phyloP scores from a whole-genome alignment of 1,140 invertebrate genomes.

The Drosophila busckii region DNA sequence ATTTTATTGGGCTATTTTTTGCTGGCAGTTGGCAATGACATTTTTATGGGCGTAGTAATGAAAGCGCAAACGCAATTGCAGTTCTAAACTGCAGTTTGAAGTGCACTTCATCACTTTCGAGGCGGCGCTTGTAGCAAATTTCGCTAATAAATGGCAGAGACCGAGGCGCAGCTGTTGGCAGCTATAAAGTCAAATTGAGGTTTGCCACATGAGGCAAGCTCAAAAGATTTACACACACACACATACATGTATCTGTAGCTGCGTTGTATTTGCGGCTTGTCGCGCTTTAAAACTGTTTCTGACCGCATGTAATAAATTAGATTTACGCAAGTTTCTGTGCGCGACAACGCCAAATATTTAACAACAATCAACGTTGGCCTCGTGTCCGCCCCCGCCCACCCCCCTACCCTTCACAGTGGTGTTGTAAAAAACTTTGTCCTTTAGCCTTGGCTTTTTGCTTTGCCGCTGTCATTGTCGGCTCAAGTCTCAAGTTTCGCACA shows the following conservation, averaged over 20 bases:
- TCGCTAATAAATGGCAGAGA: constrained; percentile 51
- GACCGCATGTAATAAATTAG: constrained; percentile 67
- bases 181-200: constrained; percentile 53
- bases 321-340: constrained; percentile 58
- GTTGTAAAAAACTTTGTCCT: constrained; percentile 55
- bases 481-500: constrained; percentile 38
- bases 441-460: constrained; percentile 24
- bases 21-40: constrained; percentile 9
- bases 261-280: neutral
- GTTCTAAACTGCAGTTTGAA: constrained; percentile 72
- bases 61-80: constrained; percentile 64
- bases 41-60: constrained; percentile 65
- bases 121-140: constrained; percentile 54
- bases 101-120: constrained; percentile 25
- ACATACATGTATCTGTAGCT: constrained; percentile 5
- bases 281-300: constrained; percentile 43
- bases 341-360: constrained; percentile 65
- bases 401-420: neutral
- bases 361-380: constrained; percentile 64
- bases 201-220: constrained; percentile 4
- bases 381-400: constrained; percentile 2
- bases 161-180: constrained; percentile 12
- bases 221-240: constrained; percentile 9
- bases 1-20: constrained; percentile 5
- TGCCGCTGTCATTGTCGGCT: constrained; percentile 41